Evolutionary conservation across 2,113 vertebrate genomes (phyloP), one percentile per base, ranked within the genome.

Genomic region (Hippocampus barbouri): DNA sequence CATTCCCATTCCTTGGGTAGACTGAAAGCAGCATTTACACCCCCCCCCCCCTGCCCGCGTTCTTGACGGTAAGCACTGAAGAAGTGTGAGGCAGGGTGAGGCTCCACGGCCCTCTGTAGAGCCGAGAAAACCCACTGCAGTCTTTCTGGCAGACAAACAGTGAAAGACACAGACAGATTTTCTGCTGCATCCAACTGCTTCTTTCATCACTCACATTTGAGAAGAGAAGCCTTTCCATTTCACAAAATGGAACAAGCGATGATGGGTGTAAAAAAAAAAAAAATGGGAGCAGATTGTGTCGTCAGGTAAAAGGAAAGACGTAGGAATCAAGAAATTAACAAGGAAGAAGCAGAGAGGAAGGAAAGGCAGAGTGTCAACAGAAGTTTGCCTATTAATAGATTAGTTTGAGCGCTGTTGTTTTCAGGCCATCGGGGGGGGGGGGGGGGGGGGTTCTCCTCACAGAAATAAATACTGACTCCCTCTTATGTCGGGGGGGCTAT

Each of bases 311-410:
- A 21, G 43, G 21, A 68, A 11, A 40, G 53, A 69, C 5, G 5
- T 15, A 6, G 2, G 21, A 12, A 16, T 1, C 1, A n/a, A 38
- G 1, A 25, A 64, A 51, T 38, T 12, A 67, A 68, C 5, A 57
- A 11, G 41, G 43, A 21, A n/a, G 53, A 18, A 27, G 60, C 21
- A 71, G n/a, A 20, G 57, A 43, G 67, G n/a, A 27, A 11, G 49
- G 53, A 63, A 56, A 70, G 66, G 64, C n/a, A 38, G 67, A 73
- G 45, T 70, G 74, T 73, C 74, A 80, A 71, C 76, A 72, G 47
- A 75, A 77, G 66, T 71, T 23, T 6, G 49, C 74, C 79, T 82
- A 79, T 83, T 84, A 78, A 84, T 82, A 83, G 74, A 78, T 6
- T 1, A 34, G 79, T 68, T 78, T 45, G 75, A 64, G 18, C 67